Evolutionary conservation across 2,797 vertebrate species (phyloP).

Genomic region (Furcifer pardalis): DNA sequence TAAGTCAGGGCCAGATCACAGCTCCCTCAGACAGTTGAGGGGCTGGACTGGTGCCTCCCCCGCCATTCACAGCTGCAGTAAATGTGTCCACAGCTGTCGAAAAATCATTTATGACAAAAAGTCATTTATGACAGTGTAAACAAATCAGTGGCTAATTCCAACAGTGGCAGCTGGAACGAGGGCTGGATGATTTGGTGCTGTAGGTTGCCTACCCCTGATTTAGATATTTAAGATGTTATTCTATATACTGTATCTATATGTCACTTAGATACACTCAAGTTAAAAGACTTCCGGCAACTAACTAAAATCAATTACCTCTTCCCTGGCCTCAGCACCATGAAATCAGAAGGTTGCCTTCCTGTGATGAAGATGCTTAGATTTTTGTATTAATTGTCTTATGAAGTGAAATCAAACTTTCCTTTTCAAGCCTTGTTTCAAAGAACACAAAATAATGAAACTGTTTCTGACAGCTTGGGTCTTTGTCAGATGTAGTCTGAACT

Average conservation of each 20-base stretch:
- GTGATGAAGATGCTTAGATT: background rate
- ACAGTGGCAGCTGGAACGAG: no score
- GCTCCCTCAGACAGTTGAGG: no score
- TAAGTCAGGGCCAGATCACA: no score
- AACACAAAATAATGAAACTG: background rate
- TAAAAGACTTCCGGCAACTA: background rate
- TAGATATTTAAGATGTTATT: background rate
- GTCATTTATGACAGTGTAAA: no score
- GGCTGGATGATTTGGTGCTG: no score
- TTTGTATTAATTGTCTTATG: background rate
- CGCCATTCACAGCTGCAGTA: no score
- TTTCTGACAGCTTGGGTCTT: background rate
- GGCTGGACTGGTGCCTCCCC: no score
- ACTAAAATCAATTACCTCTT: background rate
- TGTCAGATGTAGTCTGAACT: background rate
- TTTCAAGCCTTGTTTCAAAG: background rate
- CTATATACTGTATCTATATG: background rate
- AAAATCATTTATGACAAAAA: no score
- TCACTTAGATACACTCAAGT: background rate
- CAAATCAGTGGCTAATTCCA: no score
- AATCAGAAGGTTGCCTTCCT: background rate
- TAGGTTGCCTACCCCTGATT: no score
- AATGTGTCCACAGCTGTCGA: no score
- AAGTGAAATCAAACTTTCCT: background rate
- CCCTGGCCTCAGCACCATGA: background rate